Conservation (phyloP, 2,888 invertebrate genomes). For the Eilema sororculum region DNA sequence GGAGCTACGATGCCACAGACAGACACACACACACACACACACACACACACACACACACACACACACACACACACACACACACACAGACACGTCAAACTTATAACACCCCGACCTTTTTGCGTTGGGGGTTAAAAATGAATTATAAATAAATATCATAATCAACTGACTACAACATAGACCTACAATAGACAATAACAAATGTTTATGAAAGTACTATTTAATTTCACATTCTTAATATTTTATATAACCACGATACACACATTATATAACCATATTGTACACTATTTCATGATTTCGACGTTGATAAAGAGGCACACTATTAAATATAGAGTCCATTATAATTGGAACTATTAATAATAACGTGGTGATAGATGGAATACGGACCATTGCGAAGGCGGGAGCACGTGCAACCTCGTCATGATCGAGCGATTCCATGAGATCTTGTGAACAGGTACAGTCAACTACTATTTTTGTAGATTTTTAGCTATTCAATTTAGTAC, state of each 20-base stretch:
- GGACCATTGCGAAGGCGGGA: conserved; percentile 61
- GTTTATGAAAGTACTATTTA: conserved; percentile 4
- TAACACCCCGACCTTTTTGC: too few relatives aligned
- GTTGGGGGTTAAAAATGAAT: too few relatives aligned
- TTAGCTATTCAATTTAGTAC: not conserved
- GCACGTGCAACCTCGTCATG: conserved; percentile 56
- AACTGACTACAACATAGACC: not conserved
- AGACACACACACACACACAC: too few relatives aligned
- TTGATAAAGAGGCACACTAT: conserved; percentile 47
- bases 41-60: too few relatives aligned
- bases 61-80: too few relatives aligned
- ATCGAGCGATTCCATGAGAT: conserved; percentile 55
- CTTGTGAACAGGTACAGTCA: conserved; percentile 13
- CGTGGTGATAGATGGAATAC: conserved; percentile 67
- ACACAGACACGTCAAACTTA: too few relatives aligned
- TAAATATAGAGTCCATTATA: conserved; percentile 53
- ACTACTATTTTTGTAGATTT: not conserved
- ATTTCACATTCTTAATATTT: conserved; percentile 12
- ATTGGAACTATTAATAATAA: conserved; percentile 67
- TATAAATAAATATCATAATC: not conserved
- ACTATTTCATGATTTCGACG: conserved; percentile 22
- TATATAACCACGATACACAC: conserved; percentile 9
- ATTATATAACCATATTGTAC: conserved; percentile 14
- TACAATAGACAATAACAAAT: not conserved
- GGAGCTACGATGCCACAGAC: too few relatives aligned